Base-by-base conservation (phyloP, 2,888 invertebrate species). In the Brassicogethes aeneus region DNA sequence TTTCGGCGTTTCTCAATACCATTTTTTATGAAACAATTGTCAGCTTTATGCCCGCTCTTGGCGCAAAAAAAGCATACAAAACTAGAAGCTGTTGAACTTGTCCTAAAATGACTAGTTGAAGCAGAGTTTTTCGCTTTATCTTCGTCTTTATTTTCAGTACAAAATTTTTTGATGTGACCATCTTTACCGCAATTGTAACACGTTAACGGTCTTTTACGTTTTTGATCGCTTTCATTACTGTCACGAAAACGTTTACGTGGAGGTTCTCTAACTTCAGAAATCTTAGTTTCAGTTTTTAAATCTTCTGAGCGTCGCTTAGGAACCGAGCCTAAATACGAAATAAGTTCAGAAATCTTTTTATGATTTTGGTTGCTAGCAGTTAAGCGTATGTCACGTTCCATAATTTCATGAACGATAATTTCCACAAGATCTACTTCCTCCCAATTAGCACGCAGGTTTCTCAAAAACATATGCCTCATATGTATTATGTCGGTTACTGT, bases 401-500 rank as follows among this genome's bases (percentile, higher is more conserved):
- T 34, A 35, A 40, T 41, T 3, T 31, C 41, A 37, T 41, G 37
- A 16, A 40, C 36, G 15, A 37, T 39, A n/a, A 39, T 15, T 39
- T 40, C 40, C 5, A 40, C 40, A 3, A 40, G 13, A 15, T 39
- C 37, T 12, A 12, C 15, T 15, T 40, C 37, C 3, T 40, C 23
- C 36, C 40, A 40, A n/a, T 39, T 29, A 3, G 35, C 40, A 16
- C 37, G 40, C 15, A 39, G 16, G 12, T 40, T 40, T 39, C 37
- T 7, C 17, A 40, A 48, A 45, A 23, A 54, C 49, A 43, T 54
- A 51, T 3, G 23, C 23, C 23, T 23, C 23, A 23, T 51, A 53
- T 3, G 47, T 51, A 16, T 52, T 51, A 36, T 39, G 48, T 1
- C 30, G 15, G 16, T 35, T 17, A 29, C 47, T 49, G 41, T 43